Base-by-base conservation (phyloP, 2,797 vertebrate species). In the Phyllotis vaccarum region DNA sequence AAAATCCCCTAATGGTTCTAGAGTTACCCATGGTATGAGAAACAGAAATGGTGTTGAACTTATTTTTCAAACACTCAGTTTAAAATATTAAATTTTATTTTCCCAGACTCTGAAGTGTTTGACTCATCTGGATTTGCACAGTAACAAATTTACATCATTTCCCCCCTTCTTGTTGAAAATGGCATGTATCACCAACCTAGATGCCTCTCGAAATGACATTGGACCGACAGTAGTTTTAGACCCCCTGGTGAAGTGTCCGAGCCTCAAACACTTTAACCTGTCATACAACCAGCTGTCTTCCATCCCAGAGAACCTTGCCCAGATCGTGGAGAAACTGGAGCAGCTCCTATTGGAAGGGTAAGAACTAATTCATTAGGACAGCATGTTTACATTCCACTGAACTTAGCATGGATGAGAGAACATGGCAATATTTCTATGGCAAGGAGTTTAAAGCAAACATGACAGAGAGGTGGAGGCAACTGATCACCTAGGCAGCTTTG, bases 301-400 rank as follows among this genome's bases (percentile, higher is more conserved):
- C 49, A 97, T 98, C 96, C 99, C 99, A 34, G 98, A 98, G 11
- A 98, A 98, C 96, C 98, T 99, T 86, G 95, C 98, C 11, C 80
- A 89, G 0, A 98, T 98, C 94, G 97, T 97, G 95, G 97, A 98
- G 64, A 98, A 98, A 3, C 97, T 99, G 90, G 99, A 99, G 80
- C 99, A 99, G 97, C 99, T 99, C 52, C 96, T 97, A 2, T 89
- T 99, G 80, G 99, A 99, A 97, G 99, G 99, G 99, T 99, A 97
- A 98, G 96, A 93, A 96, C 72, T 49, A 16, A 21, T 19, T 70
- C 43, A 82, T 60, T 54, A 88, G 46, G 29, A 86, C 7, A 5
- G 16, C 68, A 91, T 0, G 13, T 21, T 88, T 74, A 5, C 29
- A n/a, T 85, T 68, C 17, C 12, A 12, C 6, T 11, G 19, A 91